Evolutionary conservation across 2,888 invertebrate genomes (phyloP).

Genomic region (Campaea margaritaria): DNA sequence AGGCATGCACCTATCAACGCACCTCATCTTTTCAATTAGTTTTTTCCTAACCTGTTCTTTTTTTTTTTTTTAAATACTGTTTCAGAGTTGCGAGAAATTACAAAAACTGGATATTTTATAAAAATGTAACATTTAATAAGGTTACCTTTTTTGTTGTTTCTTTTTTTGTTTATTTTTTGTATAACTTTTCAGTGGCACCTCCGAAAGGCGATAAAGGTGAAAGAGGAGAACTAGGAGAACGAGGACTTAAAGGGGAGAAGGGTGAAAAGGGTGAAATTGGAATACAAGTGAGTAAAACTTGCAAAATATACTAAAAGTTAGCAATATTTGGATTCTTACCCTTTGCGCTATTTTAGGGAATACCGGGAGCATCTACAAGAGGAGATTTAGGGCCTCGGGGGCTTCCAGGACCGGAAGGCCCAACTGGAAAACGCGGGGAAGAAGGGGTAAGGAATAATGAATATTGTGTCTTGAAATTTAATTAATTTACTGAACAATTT

Average conservation of each 20-base stretch:
- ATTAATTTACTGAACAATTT: too few species aligned
- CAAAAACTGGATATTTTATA: too few species aligned
- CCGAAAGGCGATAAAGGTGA: conserved; percentile 1
- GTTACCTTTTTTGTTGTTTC: too few species aligned
- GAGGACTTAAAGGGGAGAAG: conserved; percentile 4
- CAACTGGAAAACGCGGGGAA: conserved; percentile 53
- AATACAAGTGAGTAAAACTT: conserved; percentile 38
- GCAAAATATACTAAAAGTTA: background rate
- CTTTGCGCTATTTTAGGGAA: conserved; percentile 49
- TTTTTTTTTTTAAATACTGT: too few species aligned
- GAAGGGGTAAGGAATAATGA: conserved; percentile 38
- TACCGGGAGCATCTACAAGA: conserved; percentile 50
- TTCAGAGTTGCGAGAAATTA: too few species aligned
- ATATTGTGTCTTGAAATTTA: too few species aligned
- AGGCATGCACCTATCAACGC: too few species aligned
- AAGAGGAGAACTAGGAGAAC: conserved; percentile 14
- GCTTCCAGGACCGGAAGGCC: conserved; percentile 87
- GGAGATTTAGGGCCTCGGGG: conserved; percentile 87
- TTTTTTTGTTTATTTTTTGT: too few species aligned
- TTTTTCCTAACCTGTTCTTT: too few species aligned
- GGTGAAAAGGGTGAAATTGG: conserved; percentile 39
- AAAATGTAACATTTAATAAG: too few species aligned
- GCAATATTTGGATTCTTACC: background rate
- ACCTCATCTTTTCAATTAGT: too few species aligned
- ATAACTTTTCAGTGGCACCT: background rate